Evolutionary conservation across 2,797 vertebrate species (phyloP), one percentile per base, ranked within the genome.

Genomic region (Falco concolor): DNA sequence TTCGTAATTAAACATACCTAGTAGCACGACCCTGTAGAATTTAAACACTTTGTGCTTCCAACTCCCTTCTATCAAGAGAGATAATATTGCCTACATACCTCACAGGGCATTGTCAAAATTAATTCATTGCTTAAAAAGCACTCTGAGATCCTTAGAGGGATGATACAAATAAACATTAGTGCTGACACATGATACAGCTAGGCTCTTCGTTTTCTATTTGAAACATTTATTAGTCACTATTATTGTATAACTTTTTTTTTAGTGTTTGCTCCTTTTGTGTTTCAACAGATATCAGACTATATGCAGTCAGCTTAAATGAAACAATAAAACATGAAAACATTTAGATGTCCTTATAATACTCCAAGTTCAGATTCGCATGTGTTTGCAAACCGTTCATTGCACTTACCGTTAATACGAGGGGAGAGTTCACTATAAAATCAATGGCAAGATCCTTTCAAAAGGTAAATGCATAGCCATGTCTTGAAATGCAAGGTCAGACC

Each of bases 61-160:
- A 47, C 36, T 60, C 75, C 32, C 38, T 84, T 74, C 64, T 90
- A 30, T 70, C 85, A 84, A 67, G 68, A 56, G 74, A 53, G 64
- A 87, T 91, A 56, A 90, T 64, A 78, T 56, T 82, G 88, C 61
- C 81, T 69, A 64, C 42, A 52, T 60, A 94, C 81, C 90, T 93
- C 94, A 96, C 30, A 94, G 86, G 42, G 86, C 60, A 95, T 80
- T 94, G 95, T 95, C 86, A 95, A 93, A 96, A 94, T 94, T 94
- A 95, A 96, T 95, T 94, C 74, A 87, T 50, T 83, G 77, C 86
- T 94, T 94, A 91, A 96, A 95, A 96, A 95, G 84, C 88, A 85
- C 84, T 92, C 84, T 32, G 54, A 95, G 73, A 94, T 93, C 90
- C 96, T 96, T 90, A 83, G 95, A 95, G 93, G 32, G 27, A 95